phyloP scores from a whole-genome alignment of 2,113 vertebrate species.

The Hypanus sabinus region DNA sequence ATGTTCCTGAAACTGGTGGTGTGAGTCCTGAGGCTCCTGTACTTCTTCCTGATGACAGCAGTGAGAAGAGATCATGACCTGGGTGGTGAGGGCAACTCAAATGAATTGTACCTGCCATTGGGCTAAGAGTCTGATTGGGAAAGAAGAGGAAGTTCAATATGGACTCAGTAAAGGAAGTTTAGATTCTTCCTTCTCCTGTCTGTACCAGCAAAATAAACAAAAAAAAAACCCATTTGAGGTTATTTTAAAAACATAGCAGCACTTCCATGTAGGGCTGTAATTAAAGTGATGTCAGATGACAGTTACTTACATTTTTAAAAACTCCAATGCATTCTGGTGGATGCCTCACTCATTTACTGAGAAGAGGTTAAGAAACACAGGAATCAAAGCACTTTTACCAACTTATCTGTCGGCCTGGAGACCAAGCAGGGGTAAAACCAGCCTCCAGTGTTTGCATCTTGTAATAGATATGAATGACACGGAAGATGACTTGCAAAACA shows the following conservation, averaged over 20 bases:
- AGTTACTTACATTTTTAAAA: neutral
- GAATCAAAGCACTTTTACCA: too few species aligned
- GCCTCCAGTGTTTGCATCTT: too few species aligned
- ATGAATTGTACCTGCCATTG: neutral
- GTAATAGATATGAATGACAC: neutral
- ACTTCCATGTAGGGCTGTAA: neutral
- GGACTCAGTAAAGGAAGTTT: too few species aligned
- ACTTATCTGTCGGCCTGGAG: too few species aligned
- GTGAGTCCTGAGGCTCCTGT: too few species aligned
- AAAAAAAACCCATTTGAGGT: neutral
- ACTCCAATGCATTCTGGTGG: neutral
- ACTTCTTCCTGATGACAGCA: too few species aligned
- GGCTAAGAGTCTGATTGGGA: neutral
- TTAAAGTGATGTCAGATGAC: neutral
- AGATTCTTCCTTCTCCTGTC: neutral
- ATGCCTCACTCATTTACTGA: neutral
- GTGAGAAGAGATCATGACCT: too few species aligned
- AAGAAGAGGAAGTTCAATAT: neutral
- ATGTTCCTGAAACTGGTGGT: too few species aligned
- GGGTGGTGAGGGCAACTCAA: neutral
- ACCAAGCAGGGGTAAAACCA: too few species aligned
- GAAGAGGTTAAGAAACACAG: neutral
- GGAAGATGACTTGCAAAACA: neutral
- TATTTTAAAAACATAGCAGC: neutral
- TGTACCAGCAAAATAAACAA: neutral